Evolutionary conservation across 37 sponge, comb jelly and placozoan genomes (phyloP).

Genomic region (Crambe crambe): DNA sequence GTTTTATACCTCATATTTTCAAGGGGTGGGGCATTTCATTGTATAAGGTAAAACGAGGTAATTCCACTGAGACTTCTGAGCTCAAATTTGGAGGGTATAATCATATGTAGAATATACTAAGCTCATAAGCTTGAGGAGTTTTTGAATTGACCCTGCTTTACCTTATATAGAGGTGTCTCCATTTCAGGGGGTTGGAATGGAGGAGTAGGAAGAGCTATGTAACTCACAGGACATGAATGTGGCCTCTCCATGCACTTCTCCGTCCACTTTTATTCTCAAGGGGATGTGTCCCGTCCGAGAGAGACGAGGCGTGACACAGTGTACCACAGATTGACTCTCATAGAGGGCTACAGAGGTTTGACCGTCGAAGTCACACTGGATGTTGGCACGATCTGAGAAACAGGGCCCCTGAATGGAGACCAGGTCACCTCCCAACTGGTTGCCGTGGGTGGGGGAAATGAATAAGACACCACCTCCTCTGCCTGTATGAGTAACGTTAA

Average conservation of each 20-base stretch:
- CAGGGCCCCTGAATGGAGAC: slow-evolving; percentile 6
- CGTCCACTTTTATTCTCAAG: background rate
- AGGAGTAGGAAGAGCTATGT: too few relatives aligned
- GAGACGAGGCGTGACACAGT: slow-evolving; percentile 6
- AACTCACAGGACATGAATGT: slow-evolving; percentile 12
- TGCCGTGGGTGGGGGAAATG: slow-evolving; percentile 7
- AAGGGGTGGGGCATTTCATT: too few relatives aligned
- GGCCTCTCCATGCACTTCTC: background rate
- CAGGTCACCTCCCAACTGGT: background rate
- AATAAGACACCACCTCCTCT: background rate
- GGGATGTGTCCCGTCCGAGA: background rate
- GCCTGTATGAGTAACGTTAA: too few relatives aligned
- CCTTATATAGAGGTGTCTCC: too few relatives aligned
- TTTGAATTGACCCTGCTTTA: too few relatives aligned
- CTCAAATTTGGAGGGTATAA: too few relatives aligned
- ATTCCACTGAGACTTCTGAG: too few relatives aligned
- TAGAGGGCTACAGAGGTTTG: background rate
- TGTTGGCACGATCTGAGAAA: background rate
- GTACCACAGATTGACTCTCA: background rate
- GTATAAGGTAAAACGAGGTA: too few relatives aligned
- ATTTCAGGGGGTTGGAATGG: too few relatives aligned
- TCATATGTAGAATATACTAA: too few relatives aligned
- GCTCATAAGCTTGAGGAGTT: too few relatives aligned
- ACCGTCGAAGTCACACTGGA: slow-evolving; percentile 19
- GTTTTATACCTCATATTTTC: too few relatives aligned